Evolutionary conservation across 2,113 vertebrate genomes (phyloP).

Genomic region (Hypanus sabinus): DNA sequence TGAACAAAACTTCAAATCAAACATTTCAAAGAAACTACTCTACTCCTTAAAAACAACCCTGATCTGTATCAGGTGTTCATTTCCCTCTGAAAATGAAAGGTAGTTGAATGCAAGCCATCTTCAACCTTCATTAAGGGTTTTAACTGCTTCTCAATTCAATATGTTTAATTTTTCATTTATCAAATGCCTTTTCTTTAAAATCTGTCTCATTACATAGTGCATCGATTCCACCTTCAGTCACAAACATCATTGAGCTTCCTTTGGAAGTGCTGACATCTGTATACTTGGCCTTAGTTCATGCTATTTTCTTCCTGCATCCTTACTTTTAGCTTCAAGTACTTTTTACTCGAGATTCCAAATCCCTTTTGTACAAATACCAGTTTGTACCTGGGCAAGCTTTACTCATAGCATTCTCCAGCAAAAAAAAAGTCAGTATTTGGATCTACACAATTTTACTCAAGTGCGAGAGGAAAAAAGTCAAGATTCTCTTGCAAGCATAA

Average conservation of each 20-base stretch:
- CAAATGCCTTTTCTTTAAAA: not conserved
- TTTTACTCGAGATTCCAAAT: no score
- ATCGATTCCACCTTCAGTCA: not conserved
- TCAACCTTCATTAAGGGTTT: not conserved
- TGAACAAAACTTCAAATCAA: not conserved
- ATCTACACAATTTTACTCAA: not conserved
- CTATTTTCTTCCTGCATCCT: no score
- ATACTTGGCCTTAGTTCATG: no score
- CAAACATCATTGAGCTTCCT: not conserved
- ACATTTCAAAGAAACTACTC: not conserved
- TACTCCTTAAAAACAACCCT: not conserved
- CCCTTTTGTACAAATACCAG: no score
- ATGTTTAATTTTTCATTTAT: not conserved
- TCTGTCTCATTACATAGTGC: not conserved
- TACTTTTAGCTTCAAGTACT: no score
- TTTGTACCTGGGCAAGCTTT: not conserved
- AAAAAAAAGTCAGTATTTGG: not conserved
- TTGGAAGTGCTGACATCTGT: not conserved
- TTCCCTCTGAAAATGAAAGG: not conserved
- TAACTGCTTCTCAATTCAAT: not conserved
- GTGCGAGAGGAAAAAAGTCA: not conserved
- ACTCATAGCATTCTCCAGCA: no score
- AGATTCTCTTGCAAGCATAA: not conserved
- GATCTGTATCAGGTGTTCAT: not conserved
- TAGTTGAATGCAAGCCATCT: not conserved